A percentile compares a stretch with the other conserved stretches of the same genome.
Conservation (phyloP, 2,888 invertebrate species). For the Andrena marginata region DNA sequence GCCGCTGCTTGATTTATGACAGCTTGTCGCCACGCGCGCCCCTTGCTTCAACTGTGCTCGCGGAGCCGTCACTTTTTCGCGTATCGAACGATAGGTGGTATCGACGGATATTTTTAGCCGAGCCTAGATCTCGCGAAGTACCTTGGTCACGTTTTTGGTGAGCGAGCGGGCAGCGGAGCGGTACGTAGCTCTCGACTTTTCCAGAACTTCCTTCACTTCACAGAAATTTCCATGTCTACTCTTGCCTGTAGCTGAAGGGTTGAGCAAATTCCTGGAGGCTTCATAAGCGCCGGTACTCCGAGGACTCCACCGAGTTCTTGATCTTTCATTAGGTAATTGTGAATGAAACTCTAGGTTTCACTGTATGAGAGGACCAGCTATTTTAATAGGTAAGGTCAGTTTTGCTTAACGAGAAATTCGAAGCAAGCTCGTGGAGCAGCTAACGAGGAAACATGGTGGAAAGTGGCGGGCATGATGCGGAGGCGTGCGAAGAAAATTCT, state of each 20-base stretch:
- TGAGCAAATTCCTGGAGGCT: too few species aligned
- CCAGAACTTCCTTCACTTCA: too few species aligned
- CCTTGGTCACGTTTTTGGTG: neutral
- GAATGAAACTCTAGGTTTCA: too few species aligned
- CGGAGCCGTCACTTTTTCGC: constrained; percentile 23
- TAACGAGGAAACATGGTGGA: constrained; percentile 1
- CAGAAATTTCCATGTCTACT: too few species aligned
- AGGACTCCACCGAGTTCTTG: too few species aligned
- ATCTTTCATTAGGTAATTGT: too few species aligned
- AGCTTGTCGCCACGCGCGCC: constrained; percentile 14
- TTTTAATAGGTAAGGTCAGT: constrained; percentile 1
- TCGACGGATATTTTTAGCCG: constrained; percentile 45
- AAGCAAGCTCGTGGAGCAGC: neutral
- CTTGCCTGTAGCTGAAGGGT: too few species aligned
- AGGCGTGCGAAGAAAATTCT: constrained; percentile 3
- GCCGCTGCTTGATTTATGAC: constrained; percentile 58
- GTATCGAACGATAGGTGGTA: constrained; percentile 11
- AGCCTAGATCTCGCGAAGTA: constrained; percentile 4
- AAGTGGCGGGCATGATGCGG: neutral
- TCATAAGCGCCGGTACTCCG: too few species aligned
- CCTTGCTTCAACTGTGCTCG: constrained; percentile 3
- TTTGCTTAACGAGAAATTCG: neutral
- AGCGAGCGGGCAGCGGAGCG: neutral
- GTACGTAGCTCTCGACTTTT: too few species aligned
- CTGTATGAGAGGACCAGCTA: neutral